Conservation (phyloP, 2,888 invertebrate genomes). For the Anarsia innoxiella region DNA sequence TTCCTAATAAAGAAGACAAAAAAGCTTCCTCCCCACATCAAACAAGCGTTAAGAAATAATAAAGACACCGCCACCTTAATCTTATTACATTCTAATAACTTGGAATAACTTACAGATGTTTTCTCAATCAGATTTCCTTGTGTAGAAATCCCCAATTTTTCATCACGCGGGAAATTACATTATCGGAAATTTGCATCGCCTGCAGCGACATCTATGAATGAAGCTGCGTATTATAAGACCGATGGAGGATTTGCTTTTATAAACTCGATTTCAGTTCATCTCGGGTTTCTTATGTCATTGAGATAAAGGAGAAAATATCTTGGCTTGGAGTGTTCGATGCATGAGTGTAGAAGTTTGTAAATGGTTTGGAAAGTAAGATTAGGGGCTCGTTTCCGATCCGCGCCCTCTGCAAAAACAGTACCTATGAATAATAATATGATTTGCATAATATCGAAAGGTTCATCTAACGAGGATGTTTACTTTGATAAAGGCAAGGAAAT, state of each 20-base stretch:
- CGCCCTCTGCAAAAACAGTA: constrained; percentile 69
- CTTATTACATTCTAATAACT: constrained; percentile 66
- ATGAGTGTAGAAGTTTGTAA: constrained; percentile 34
- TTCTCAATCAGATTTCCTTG: constrained; percentile 59
- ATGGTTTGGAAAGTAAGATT: constrained; percentile 46
- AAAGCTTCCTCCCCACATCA: constrained; percentile 43
- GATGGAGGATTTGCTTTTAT: no score
- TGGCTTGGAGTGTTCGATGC: constrained; percentile 15
- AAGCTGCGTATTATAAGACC: constrained; percentile 33
- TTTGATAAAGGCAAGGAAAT: constrained; percentile 45
- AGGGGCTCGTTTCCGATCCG: constrained; percentile 49
- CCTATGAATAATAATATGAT: constrained; percentile 69
- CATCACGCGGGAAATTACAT: constrained; percentile 62
- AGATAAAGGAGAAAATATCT: constrained; percentile 20
- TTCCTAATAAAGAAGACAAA: constrained; percentile 36
- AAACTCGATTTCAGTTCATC: no score
- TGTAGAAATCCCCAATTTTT: constrained; percentile 59
- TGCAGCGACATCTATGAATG: constrained; percentile 62
- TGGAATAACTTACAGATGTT: constrained; percentile 68
- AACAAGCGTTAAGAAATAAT: constrained; percentile 67
- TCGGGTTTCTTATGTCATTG: no score
- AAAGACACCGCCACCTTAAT: constrained; percentile 56
- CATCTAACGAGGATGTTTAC: constrained; percentile 60
- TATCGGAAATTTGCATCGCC: constrained; percentile 69
- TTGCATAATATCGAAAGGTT: constrained; percentile 64